A percentile compares a stretch with the other conserved stretches of the same genome.
Conservation (phyloP, 2,888 invertebrate genomes). For the Catonia carolina region DNA sequence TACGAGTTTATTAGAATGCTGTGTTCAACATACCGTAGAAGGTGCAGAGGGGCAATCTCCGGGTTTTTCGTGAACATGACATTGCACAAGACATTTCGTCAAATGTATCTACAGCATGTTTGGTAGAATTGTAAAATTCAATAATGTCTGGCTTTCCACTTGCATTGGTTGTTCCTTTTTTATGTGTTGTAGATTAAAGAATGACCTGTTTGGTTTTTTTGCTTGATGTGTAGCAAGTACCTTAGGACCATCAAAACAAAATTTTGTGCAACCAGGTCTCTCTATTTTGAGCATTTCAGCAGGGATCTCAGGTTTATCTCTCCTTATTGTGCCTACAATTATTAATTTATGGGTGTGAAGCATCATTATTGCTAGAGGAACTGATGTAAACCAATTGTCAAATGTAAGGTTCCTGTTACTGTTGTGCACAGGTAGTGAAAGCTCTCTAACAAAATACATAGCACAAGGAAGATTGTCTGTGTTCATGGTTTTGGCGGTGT, state of each 20-base stretch:
- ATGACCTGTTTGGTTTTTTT: slow-evolving; percentile 4
- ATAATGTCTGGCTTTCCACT: slow-evolving; percentile 13
- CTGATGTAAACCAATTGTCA: slow-evolving; percentile 19
- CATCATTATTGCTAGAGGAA: slow-evolving; percentile 9
- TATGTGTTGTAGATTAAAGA: slow-evolving; percentile 9
- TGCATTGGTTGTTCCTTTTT: slow-evolving; percentile 1
- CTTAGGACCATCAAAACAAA: not conserved
- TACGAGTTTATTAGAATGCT: slow-evolving; percentile 4
- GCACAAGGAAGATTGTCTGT: slow-evolving; percentile 12
- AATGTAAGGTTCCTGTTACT: slow-evolving; percentile 8
- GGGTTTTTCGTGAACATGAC: slow-evolving; percentile 7
- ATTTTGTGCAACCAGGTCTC: not conserved
- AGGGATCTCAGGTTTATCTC: slow-evolving; percentile 11
- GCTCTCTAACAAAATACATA: slow-evolving; percentile 13
- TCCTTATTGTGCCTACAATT: slow-evolving; percentile 9
- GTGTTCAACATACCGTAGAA: slow-evolving; percentile 1
- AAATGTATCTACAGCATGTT: slow-evolving; percentile 8
- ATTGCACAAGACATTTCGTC: slow-evolving; percentile 7
- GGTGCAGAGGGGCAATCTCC: not conserved
- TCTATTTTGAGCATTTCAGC: slow-evolving; percentile 1
- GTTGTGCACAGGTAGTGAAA: slow-evolving; percentile 5
- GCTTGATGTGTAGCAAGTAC: slow-evolving; percentile 4
- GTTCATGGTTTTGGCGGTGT: slow-evolving; percentile 14
- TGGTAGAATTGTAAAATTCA: slow-evolving; percentile 9
- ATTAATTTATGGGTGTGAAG: slow-evolving; percentile 8